Base-by-base conservation (phyloP, 2,797 vertebrate species). In the Streptopelia turtur region DNA sequence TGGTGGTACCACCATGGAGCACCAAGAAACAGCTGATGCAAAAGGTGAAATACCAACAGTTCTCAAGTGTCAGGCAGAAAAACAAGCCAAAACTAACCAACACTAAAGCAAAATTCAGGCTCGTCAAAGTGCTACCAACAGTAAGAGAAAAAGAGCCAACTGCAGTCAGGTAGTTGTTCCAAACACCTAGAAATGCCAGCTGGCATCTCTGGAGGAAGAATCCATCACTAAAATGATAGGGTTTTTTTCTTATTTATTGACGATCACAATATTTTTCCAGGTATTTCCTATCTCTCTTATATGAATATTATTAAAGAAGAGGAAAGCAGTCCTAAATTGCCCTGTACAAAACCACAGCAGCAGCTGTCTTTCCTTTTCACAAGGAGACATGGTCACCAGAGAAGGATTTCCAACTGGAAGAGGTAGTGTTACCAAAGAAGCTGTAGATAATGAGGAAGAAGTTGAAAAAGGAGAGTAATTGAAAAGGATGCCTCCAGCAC, bases 161-260 rank as follows among this genome's bases (percentile, higher is more conserved):
- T 52, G 41, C 35, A 76, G 49, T 45, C 55, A 80, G 30, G 31
- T 66, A 12, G 52, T 61, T 94, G 56, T 82, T 94, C 57, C 65
- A 91, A 91, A 71, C 49, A 66, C n/a, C 22, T 56, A 13, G 33
- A 89, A 69, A 50, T 61, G 76, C 93, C 90, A 94, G 66, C 65
- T 90, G 91, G 88, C 86, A 79, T 61, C 16, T 16, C 55, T 72
- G 50, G 64, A 69, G 76, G 47, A 95, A 90, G 57, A 43, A 94
- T 94, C 64, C 68, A 49, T 94, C 75, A 93, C 30, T 41, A 70
- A 66, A 88, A 60, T 68, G 6, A 35, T 64, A 37, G 1, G 0
- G 6, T 53, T 77, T 59, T 69, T 77, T 41, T 10, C 11, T 56
- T 56, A 52, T 78, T 75, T 68, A 47, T 70, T 86, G 65, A 79